phyloP scores from a whole-genome alignment of 2,888 invertebrate genomes.

The Dysmachus trigonus region DNA sequence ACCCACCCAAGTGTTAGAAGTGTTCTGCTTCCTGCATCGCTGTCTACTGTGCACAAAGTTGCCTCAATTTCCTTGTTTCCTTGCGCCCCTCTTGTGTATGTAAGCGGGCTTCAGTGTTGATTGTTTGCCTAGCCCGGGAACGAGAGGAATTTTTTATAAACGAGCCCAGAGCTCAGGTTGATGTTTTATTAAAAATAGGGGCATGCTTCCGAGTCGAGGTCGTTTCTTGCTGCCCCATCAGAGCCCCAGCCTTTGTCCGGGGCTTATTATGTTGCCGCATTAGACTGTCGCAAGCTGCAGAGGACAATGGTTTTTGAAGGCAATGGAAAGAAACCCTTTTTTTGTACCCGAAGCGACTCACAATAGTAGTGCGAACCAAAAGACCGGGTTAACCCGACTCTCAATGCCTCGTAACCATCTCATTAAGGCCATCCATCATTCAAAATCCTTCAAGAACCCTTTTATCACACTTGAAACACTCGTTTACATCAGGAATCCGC shows the following conservation, averaged over 20 bases:
- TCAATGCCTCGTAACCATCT: conserved; percentile 25
- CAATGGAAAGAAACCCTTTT: not conserved
- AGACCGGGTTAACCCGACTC: conserved; percentile 27
- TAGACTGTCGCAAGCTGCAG: not conserved
- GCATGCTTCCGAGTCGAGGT: conserved; percentile 21
- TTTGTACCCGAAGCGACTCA: not conserved
- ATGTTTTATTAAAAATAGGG: conserved; percentile 30
- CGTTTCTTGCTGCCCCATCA: not conserved
- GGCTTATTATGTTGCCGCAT: conserved; percentile 1
- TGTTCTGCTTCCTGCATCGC: not conserved
- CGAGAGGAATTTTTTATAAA: conserved; percentile 33
- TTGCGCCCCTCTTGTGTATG: not conserved
- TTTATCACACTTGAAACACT: conserved; percentile 49
- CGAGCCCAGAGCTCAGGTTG: not conserved
- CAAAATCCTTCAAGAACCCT: conserved; percentile 46
- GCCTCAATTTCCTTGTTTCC: conserved; percentile 3
- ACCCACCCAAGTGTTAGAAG: conserved; percentile 35
- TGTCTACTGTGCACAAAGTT: not conserved
- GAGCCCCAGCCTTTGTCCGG: not conserved
- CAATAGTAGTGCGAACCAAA: not conserved
- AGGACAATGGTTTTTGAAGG: not conserved
- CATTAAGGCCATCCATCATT: conserved; percentile 39
- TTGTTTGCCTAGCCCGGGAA: conserved; percentile 8
- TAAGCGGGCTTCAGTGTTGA: not conserved
- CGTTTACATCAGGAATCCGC: conserved; percentile 46